These are phyloP conservation scores for Ostrea edulis DNA, from an alignment of 1,140 invertebrate genomes.

Conservation along the genomic window DNA sequence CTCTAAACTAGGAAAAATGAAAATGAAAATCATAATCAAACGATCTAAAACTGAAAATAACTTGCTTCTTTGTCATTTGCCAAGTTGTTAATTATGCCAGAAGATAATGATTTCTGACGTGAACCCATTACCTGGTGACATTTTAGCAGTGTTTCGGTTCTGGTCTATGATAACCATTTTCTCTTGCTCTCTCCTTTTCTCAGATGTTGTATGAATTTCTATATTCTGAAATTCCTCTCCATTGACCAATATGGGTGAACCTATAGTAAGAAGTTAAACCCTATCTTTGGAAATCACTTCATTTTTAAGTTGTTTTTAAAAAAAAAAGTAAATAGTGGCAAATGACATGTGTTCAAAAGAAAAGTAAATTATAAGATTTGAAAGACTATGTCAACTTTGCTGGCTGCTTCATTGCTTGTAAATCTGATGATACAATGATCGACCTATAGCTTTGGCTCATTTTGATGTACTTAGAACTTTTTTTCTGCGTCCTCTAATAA, in stretches of 20 bases:
- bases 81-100: neutral
- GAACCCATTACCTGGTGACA: conserved; percentile 14
- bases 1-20: conserved; percentile 6
- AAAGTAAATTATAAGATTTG: neutral
- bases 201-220: conserved; percentile 66
- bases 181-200: conserved; percentile 18
- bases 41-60: conserved; percentile 18
- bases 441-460: no score
- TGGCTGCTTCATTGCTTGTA: neutral
- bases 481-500: neutral
- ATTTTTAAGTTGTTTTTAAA: neutral
- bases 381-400: conserved; percentile 3
- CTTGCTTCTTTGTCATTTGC: conserved; percentile 13
- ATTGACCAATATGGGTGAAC: conserved; percentile 78
- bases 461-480: neutral
- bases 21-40: neutral
- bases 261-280: conserved; percentile 57
- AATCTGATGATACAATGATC: neutral
- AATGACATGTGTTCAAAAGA: neutral
- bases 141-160: conserved; percentile 64
- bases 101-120: neutral
- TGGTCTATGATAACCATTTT: conserved; percentile 56
- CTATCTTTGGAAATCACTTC: neutral
- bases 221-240: conserved; percentile 79
- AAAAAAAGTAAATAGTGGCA: conserved; percentile 8